Evolutionary conservation across 2,113 vertebrate genomes (phyloP).

Genomic region (Turdus rufiventris): DNA sequence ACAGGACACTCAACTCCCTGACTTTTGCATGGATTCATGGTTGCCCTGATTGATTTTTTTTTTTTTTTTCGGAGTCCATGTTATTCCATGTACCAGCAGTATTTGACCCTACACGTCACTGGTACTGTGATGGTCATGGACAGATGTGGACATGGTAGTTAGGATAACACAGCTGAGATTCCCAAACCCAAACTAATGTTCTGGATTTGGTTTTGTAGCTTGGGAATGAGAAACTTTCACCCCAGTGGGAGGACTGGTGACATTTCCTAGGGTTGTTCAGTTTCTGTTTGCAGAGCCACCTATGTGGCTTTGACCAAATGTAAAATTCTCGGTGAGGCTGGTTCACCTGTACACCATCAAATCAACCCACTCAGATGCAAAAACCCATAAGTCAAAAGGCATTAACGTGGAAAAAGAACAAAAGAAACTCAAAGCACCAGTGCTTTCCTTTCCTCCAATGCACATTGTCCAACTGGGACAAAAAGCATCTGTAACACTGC

Average conservation of each 20-base stretch:
- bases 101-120: background rate
- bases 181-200: background rate
- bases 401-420: background rate
- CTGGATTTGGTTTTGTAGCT: background rate
- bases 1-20: background rate
- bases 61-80: background rate
- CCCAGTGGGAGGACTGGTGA: background rate
- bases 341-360: background rate
- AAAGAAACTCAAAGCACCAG: background rate
- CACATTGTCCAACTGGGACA: background rate
- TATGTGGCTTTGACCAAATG: background rate
- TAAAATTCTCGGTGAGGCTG: background rate
- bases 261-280: background rate
- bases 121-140: background rate
- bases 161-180: background rate
- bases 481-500: background rate
- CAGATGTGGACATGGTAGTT: background rate
- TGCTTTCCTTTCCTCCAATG: background rate
- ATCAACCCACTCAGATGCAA: background rate
- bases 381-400: background rate
- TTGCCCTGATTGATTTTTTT: background rate
- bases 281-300: background rate
- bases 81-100: background rate
- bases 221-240: background rate
- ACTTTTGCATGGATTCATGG: background rate